phyloP scores from a whole-genome alignment of 2,113 vertebrate genomes.

The Ctenomys sociabilis region DNA sequence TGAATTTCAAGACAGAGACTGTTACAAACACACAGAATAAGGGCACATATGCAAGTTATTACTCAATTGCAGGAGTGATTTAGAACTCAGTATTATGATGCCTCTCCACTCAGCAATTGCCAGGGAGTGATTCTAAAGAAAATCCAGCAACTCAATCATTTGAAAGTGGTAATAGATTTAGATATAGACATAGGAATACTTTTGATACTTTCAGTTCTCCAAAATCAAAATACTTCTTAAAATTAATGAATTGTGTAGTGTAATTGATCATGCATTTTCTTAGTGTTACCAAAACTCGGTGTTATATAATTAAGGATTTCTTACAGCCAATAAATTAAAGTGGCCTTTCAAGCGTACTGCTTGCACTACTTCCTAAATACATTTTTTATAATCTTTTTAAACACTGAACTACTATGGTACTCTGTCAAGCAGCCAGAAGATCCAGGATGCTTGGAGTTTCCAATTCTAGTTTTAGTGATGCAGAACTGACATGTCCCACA shows the following conservation, averaged over 20 bases:
- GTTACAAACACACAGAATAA: neutral
- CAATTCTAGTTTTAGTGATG: neutral
- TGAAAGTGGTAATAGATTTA: neutral
- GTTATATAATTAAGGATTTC: neutral
- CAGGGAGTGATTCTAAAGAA: neutral
- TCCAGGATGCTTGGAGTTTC: neutral
- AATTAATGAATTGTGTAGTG: neutral
- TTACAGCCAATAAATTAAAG: neutral
- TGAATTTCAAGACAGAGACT: conserved; percentile 20
- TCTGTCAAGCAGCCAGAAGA: neutral
- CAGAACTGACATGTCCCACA: neutral
- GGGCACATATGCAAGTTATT: neutral
- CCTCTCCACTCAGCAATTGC: neutral
- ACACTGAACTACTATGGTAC: neutral
- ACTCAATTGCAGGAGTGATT: neutral
- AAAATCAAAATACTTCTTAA: neutral
- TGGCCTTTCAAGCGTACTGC: neutral
- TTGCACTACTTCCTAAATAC: neutral
- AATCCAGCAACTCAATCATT: neutral
- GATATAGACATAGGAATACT: no score
- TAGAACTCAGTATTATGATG: neutral
- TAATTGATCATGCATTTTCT: neutral
- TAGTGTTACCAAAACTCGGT: neutral
- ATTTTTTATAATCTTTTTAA: neutral
- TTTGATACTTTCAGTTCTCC: neutral